Conservation (phyloP, 2,113 vertebrate species). For the Dromiciops gliroides region DNA sequence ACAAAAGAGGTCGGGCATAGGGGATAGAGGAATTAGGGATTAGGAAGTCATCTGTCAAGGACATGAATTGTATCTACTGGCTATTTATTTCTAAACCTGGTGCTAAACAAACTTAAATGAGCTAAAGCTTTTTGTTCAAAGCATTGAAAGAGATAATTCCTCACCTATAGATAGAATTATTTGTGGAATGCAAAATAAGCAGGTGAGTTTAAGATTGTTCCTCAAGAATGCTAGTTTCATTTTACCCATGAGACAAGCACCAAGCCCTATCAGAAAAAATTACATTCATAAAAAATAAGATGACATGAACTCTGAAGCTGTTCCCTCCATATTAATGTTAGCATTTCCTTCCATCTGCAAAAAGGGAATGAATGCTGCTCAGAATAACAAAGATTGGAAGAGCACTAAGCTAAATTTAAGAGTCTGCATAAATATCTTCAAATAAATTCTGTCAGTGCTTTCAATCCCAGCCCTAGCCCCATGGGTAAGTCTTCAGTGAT, state of each 20-base stretch:
- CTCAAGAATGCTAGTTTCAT: slow-evolving; percentile 25
- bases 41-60: no score
- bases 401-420: background rate
- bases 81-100: background rate
- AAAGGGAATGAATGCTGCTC: background rate
- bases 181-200: slow-evolving; percentile 20
- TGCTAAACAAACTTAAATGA: slow-evolving; percentile 1
- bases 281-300: background rate
- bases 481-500: background rate
- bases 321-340: background rate
- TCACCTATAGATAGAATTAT: slow-evolving; percentile 11
- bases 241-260: background rate
- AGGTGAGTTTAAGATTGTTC: background rate
- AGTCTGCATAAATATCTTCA: background rate
- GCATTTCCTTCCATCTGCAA: background rate
- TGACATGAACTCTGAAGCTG: background rate
- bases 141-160: slow-evolving; percentile 6
- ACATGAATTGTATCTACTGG: background rate
- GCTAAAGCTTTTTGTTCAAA: background rate
- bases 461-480: background rate
- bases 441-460: background rate
- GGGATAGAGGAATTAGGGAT: no score
- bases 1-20: background rate
- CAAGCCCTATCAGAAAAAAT: background rate
- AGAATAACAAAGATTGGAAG: background rate